Conservation (phyloP, 2,797 vertebrate species). For the Amazona ochrocephala region DNA sequence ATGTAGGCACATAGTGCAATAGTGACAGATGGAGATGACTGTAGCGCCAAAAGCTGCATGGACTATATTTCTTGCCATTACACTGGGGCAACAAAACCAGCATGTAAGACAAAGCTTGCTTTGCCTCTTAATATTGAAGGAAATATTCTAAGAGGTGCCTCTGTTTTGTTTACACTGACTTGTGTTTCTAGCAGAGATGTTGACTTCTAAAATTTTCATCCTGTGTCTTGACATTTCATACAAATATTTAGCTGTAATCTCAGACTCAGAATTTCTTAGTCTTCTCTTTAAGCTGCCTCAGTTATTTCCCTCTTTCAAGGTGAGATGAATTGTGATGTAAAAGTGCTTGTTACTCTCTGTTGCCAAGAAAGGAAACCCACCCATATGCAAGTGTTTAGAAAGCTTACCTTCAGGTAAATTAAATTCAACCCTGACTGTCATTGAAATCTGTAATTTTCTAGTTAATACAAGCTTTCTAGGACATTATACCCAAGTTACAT, state of each 20-base stretch:
- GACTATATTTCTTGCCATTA: not conserved
- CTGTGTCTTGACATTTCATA: not conserved
- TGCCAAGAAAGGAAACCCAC: not conserved
- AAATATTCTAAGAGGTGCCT: not conserved
- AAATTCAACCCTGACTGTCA: not conserved
- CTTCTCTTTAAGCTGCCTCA: not conserved
- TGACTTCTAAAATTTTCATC: not conserved
- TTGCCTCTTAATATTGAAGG: not conserved
- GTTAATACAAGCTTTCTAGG: not conserved
- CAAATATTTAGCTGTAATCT: not conserved
- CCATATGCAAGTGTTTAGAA: not conserved
- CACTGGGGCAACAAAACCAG: not conserved
- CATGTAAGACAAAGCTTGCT: not conserved
- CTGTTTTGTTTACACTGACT: not conserved
- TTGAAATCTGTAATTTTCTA: not conserved
- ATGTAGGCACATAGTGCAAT: not conserved
- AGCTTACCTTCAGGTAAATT: not conserved
- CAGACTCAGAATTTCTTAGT: not conserved
- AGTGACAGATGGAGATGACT: not conserved
- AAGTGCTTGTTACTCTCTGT: not conserved
- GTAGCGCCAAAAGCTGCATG: not conserved
- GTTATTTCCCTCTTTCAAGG: not conserved
- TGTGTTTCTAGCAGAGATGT: not conserved
- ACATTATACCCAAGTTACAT: not conserved
- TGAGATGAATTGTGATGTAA: not conserved